Evolutionary conservation across 2,888 invertebrate genomes (phyloP).

Genomic region (Trilocha varians): DNA sequence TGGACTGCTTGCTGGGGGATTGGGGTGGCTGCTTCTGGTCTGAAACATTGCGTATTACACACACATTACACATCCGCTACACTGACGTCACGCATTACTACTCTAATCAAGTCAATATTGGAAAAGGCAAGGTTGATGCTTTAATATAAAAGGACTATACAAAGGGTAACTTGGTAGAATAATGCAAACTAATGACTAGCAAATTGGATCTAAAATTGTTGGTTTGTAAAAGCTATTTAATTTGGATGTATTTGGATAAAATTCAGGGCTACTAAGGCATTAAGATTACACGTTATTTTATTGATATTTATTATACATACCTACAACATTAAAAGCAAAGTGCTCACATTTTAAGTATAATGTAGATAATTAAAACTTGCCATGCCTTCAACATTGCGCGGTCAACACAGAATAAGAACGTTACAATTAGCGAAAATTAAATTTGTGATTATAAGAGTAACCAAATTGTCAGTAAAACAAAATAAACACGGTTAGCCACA

Average conservation of each 20-base stretch:
- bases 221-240: not conserved
- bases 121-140: too few species aligned
- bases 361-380: not conserved
- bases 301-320: not conserved
- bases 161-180: not conserved
- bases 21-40: conserved; percentile 90
- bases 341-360: not conserved
- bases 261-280: not conserved
- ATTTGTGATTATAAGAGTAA: conserved; percentile 22
- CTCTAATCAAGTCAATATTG: too few species aligned
- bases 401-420: conserved; percentile 14
- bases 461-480: conserved; percentile 40
- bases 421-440: conserved; percentile 1
- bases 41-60: too few species aligned
- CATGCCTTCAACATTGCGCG: not conserved
- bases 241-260: too few species aligned
- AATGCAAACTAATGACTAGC: not conserved
- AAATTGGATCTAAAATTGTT: not conserved
- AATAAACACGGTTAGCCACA: conserved; percentile 61
- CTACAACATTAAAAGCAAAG: not conserved
- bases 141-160: not conserved
- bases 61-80: too few species aligned
- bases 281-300: too few species aligned
- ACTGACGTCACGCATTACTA: too few species aligned
- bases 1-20: conserved; percentile 84